phyloP scores from a whole-genome alignment of 2,113 vertebrate species.

The Ondatra zibethicus region DNA sequence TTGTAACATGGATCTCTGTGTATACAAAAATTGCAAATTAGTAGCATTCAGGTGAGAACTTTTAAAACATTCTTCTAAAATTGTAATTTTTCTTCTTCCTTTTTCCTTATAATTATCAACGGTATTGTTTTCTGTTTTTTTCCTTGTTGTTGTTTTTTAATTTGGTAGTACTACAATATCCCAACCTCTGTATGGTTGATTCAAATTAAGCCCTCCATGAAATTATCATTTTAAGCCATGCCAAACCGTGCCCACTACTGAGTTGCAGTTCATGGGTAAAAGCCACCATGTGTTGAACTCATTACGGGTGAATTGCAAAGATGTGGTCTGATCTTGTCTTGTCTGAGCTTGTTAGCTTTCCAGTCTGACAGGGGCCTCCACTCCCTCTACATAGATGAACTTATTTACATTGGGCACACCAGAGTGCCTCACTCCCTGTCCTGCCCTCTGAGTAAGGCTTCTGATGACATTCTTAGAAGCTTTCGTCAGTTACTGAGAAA shows the following conservation, averaged over 20 bases:
- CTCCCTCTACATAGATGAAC: background rate
- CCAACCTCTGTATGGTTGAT: background rate
- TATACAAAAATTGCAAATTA: background rate
- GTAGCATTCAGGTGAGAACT: background rate
- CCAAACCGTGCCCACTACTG: background rate
- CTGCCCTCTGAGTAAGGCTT: background rate
- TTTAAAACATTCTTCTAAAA: constrained; percentile 22
- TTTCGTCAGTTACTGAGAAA: background rate
- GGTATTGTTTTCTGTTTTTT: background rate
- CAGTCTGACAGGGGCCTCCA: background rate
- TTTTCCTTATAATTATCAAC: constrained; percentile 7
- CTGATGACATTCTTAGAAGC: background rate
- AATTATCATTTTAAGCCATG: constrained; percentile 18
- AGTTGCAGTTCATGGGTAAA: background rate
- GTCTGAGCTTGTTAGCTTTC: background rate
- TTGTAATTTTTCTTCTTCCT: background rate
- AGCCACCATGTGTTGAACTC: background rate
- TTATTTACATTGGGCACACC: background rate
- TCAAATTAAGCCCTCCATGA: constrained; percentile 21
- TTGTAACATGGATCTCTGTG: background rate
- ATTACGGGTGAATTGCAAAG: background rate
- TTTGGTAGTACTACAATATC: background rate
- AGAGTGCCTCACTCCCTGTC: background rate
- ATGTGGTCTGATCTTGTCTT: background rate
- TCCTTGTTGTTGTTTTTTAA: background rate